Percentiles rank a stretch among this genome's conserved stretches.
Evolutionary conservation across 2,888 invertebrate genomes (phyloP).

Genomic region (Incurvaria masculella): DNA sequence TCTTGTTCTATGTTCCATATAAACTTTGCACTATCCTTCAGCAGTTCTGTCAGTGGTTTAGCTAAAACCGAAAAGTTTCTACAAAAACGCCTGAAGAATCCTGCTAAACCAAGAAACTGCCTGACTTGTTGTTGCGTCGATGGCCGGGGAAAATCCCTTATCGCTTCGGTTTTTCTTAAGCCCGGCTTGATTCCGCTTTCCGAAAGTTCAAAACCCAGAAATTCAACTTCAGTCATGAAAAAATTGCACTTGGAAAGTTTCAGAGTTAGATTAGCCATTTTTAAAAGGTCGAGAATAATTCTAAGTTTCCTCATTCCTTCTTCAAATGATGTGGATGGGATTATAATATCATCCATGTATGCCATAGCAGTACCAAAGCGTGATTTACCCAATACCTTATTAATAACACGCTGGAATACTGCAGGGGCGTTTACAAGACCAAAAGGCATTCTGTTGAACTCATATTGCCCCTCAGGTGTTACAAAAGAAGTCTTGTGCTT

Average conservation of each 20-base stretch:
- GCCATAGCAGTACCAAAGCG: conserved; percentile 11
- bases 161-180: conserved; percentile 10
- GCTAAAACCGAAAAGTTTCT: conserved; percentile 15
- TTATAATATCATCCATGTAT: conserved; percentile 16
- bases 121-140: conserved; percentile 15
- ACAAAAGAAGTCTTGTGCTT: conserved; percentile 1
- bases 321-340: conserved; percentile 7
- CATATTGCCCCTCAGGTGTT: conserved; percentile 4
- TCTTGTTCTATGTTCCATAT: conserved; percentile 10
- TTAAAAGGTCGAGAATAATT: conserved; percentile 5
- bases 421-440: conserved; percentile 21
- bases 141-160: conserved; percentile 14
- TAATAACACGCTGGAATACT: conserved; percentile 19
- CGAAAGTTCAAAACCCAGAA: conserved; percentile 15
- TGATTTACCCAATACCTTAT: conserved; percentile 15
- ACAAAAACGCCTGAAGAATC: conserved; percentile 17
- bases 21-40: conserved; percentile 14
- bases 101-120: conserved; percentile 17
- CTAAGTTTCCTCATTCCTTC: conserved; percentile 8
- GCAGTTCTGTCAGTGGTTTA: conserved; percentile 11
- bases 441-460: conserved; percentile 22
- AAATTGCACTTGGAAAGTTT: conserved; percentile 15
- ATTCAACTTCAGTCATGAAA: conserved; percentile 7
- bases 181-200: conserved; percentile 12
- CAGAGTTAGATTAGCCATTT: conserved; percentile 9